Conservation (phyloP, 2,797 vertebrate genomes). For the Balearica regulorum region DNA sequence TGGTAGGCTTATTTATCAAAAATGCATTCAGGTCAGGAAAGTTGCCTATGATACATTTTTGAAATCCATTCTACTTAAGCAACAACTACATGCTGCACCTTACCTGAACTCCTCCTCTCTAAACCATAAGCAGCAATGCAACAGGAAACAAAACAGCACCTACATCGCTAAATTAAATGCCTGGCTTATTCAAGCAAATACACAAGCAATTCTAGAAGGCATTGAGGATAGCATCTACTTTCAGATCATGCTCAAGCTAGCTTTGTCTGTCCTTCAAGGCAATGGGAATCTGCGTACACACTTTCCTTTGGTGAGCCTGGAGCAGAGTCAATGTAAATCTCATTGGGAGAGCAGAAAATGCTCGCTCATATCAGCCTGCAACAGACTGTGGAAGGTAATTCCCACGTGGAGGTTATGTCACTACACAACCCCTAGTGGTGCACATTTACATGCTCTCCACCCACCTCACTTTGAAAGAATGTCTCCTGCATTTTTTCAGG, state of each 20-base stretch:
- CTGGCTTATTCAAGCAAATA: background rate
- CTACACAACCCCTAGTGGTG: background rate
- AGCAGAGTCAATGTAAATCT: background rate
- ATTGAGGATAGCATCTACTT: background rate
- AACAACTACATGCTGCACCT: background rate
- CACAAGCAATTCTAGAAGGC: background rate
- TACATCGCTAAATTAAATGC: fast-evolving
- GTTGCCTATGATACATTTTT: background rate
- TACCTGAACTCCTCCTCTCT: background rate
- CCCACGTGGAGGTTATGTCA: background rate
- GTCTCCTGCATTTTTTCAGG: background rate
- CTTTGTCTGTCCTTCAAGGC: background rate
- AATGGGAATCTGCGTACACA: background rate
- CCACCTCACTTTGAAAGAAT: background rate
- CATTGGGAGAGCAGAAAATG: background rate
- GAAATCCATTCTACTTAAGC: background rate
- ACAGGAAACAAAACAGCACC: background rate
- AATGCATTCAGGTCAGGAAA: background rate
- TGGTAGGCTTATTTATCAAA: background rate
- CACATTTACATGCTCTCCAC: background rate
- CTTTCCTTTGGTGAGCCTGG: background rate
- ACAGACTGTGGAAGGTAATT: background rate
- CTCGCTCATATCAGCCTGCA: background rate
- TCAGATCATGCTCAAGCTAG: background rate
- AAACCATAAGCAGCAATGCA: background rate